Conservation (phyloP, 2,113 vertebrate species). For the Chinchilla lanigera region DNA sequence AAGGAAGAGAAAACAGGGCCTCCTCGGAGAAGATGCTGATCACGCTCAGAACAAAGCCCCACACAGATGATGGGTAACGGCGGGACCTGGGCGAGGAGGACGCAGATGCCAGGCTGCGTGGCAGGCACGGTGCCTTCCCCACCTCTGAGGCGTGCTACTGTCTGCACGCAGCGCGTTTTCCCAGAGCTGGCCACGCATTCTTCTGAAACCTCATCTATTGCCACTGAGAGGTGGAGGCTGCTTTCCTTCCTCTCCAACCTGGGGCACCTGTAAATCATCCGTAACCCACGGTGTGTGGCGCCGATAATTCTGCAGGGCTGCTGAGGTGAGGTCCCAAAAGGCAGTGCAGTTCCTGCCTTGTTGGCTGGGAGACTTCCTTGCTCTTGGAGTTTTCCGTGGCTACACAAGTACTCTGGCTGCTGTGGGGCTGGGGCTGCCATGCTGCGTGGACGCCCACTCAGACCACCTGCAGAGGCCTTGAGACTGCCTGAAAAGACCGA, state of each 20-base stretch:
- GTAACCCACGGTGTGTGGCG: background rate
- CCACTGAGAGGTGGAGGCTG: background rate
- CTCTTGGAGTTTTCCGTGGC: background rate
- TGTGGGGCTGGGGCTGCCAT: background rate
- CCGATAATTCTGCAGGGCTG: background rate
- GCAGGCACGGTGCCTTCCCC: background rate
- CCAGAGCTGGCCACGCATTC: background rate
- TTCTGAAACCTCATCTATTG: background rate
- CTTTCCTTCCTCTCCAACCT: background rate
- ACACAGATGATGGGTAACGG: background rate
- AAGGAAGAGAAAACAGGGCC: conserved; percentile 15
- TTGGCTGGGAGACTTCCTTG: background rate
- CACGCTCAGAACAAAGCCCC: background rate
- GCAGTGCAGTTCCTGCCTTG: background rate
- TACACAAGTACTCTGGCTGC: background rate
- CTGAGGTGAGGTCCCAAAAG: background rate
- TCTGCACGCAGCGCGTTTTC: background rate
- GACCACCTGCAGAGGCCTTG: background rate
- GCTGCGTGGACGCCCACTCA: background rate
- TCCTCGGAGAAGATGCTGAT: conserved; percentile 2
- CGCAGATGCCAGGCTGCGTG: background rate
- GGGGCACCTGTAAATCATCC: background rate
- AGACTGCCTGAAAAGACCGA: background rate
- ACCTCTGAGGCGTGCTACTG: background rate
- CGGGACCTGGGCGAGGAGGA: background rate